Base-by-base conservation (phyloP, 1,140 invertebrate species). In the Nomia melanderi region DNA sequence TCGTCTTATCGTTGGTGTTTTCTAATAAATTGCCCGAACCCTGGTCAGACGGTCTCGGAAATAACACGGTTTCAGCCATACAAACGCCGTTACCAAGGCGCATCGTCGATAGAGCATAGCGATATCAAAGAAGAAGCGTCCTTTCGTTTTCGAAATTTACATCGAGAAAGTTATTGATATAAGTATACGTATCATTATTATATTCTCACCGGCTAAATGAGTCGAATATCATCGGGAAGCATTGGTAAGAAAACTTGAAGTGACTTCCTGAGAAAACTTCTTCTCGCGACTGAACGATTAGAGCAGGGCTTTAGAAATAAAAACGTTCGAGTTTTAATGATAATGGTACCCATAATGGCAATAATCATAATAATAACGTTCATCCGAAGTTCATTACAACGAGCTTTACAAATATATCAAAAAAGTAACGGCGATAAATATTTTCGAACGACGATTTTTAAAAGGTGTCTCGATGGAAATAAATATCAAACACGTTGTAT, bases 231-330 rank as follows among this genome's bases (percentile, higher is more conserved):
- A 8, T 77, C 44, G 59, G n/a, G 41, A 63, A 62, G 66, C 67
- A 72, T 66, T 53, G 57, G 67, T 64, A 83, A 84, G 82, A 84
- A 84, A 83, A 84, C 82, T 84, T 79, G 82, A 84, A 84, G 81
- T 64, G 56, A 72, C 69, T 76, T 76, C 78, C 77, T 72, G 62
- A 80, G 70, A 78, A 74, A 59, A 60, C 33, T 47, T 50, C 47
- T 54, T 12, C 14, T 7, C 39, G 50, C 39, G 53, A 14, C 23
- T 14, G 8, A 62, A 47, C 17, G 14, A 54, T 20, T n/a, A 27
- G n/a, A 50, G 50, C 31, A 5, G 31, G 50, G 12, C 5, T 23
- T 14, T 1, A 14, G 2, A n/a, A 70, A 62, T 44, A 11, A 65
- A 41, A 65, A 5, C 6, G 25, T 20, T 27, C 23, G 33, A 56